Conservation (phyloP, 64 coral and sea anemone species). For the Hydrozoanthus tunicans region DNA sequence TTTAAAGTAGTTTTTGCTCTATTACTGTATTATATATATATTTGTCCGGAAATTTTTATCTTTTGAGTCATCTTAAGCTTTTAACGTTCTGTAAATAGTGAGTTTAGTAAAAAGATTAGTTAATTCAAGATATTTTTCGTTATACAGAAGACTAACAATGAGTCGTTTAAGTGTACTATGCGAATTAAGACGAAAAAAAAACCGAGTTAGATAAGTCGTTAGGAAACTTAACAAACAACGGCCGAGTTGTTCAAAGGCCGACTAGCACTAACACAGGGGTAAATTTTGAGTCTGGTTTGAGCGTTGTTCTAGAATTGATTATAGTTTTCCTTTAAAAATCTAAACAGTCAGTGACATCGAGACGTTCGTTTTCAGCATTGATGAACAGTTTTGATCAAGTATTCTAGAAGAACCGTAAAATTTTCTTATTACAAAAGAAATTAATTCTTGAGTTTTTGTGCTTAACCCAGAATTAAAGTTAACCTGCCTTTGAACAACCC, state of each 20-base stretch:
- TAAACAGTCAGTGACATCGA: too few relatives aligned
- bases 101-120: constrained; percentile 35
- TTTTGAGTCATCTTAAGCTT: constrained; percentile 28
- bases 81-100: constrained; percentile 55
- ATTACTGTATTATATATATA: constrained; percentile 43
- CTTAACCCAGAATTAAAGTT: too few relatives aligned
- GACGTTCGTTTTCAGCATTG: too few relatives aligned
- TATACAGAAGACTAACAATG: constrained; percentile 19
- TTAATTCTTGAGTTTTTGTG: too few relatives aligned
- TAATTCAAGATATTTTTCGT: constrained; percentile 58
- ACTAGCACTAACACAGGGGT: background rate
- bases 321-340: too few relatives aligned
- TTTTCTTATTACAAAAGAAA: too few relatives aligned
- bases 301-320: too few relatives aligned
- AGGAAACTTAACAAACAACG: background rate
- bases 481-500: too few relatives aligned
- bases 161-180: constrained; percentile 13
- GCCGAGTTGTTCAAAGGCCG: background rate
- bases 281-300: background rate
- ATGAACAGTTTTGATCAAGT: too few relatives aligned
- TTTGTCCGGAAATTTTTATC: constrained; percentile 20
- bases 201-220: background rate
- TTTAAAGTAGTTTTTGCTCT: constrained; percentile 22
- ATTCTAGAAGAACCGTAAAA: too few relatives aligned
- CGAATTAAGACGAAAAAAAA: background rate